Conservation (phyloP, 92 coral and sea anemone species). For the Palythoa grandis region DNA sequence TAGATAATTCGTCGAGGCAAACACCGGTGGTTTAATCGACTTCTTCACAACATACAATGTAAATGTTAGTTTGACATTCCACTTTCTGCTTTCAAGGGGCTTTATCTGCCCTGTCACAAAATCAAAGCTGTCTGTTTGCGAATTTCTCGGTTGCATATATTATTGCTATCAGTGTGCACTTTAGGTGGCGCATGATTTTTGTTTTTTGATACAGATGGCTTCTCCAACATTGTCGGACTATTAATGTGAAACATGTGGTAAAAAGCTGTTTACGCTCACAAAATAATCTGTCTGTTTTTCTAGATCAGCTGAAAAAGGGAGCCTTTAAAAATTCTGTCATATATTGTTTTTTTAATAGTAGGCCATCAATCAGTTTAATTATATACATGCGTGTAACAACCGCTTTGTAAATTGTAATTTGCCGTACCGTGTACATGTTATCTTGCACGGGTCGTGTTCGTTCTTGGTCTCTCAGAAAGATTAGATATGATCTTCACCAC, state of each 20-base stretch:
- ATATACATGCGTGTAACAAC: too few species aligned
- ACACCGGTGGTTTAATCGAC: background rate
- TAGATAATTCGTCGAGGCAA: conserved; percentile 2
- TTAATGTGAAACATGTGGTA: conserved; percentile 5
- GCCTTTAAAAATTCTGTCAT: too few species aligned
- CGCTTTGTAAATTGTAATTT: too few species aligned
- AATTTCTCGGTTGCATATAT: background rate
- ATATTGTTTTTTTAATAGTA: too few species aligned
- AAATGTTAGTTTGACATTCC: background rate
- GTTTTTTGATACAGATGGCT: background rate
- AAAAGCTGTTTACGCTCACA: background rate
- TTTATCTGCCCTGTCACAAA: conserved; percentile 4
- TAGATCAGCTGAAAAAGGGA: conserved; percentile 10
- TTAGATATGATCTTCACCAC: too few species aligned
- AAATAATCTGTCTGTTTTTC: background rate
- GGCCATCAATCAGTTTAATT: too few species aligned
- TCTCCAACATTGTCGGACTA: conserved; percentile 15
- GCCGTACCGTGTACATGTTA: too few species aligned
- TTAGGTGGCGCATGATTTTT: conserved; percentile 9
- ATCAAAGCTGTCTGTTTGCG: conserved; percentile 5
- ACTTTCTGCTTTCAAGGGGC: conserved; percentile 3
- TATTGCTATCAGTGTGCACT: background rate
- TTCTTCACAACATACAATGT: background rate
- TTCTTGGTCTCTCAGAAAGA: too few species aligned
- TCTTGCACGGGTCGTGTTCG: too few species aligned